A percentile compares a stretch with the other conserved stretches of the same genome.
These are phyloP conservation scores for Schizothorax lantsangensis DNA, from an alignment of 2,797 vertebrate species.

Conservation along the genomic window DNA sequence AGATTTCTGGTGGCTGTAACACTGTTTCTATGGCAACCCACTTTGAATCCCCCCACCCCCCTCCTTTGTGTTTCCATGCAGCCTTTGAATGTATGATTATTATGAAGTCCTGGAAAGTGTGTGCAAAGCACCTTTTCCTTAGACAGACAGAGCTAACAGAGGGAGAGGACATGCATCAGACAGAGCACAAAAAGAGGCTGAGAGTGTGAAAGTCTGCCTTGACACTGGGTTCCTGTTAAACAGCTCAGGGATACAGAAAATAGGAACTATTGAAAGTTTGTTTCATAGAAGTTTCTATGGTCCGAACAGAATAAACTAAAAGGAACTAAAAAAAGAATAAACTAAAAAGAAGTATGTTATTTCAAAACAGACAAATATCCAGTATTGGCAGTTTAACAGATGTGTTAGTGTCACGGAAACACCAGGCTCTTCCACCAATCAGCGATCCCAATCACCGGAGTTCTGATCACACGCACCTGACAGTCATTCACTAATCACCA, in stretches of 20 bases:
- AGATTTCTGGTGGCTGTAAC: constrained; percentile 81
- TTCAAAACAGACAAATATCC: background rate
- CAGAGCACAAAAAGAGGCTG: background rate
- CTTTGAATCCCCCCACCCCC: constrained; percentile 33
- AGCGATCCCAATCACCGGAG: too few relatives aligned
- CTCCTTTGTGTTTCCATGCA: constrained; percentile 79
- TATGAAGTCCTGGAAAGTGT: constrained; percentile 69
- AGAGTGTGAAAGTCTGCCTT: background rate
- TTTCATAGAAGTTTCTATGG: background rate
- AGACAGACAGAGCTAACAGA: constrained; percentile 2
- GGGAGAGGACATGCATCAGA: background rate
- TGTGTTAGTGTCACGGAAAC: too few relatives aligned
- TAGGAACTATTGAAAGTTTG: background rate
- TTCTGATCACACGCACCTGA: too few relatives aligned
- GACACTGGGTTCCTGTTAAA: background rate
- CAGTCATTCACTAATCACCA: too few relatives aligned
- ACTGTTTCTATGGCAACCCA: constrained; percentile 84
- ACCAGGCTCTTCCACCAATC: too few relatives aligned
- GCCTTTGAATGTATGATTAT: constrained; percentile 78
- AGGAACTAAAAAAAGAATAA: too few relatives aligned
- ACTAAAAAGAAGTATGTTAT: background rate
- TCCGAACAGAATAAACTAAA: background rate
- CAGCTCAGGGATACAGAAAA: background rate
- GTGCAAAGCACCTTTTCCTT: constrained; percentile 63
- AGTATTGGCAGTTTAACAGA: background rate